Evolutionary conservation across 1,140 invertebrate genomes (phyloP), one percentile per base, ranked within the genome.

Genomic region (Scaptodrosophila lebanonensis): DNA sequence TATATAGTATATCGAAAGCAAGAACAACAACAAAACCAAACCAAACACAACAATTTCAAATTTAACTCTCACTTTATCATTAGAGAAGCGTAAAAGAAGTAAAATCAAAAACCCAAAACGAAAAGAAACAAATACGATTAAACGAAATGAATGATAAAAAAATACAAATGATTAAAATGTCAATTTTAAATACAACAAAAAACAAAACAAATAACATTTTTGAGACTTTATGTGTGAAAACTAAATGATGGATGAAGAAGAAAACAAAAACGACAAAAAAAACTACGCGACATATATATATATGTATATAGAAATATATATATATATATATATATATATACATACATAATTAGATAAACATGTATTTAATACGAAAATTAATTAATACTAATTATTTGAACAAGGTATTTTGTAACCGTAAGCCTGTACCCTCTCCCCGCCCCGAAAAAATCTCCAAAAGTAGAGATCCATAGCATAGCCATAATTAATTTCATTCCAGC

Each of bases 111-210:
- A n/a, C n/a, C n/a, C n/a, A n/a, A n/a, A n/a, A n/a, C n/a, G n/a
- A n/a, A n/a, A n/a, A n/a, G n/a, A n/a, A n/a, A n/a, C n/a, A n/a
- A n/a, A n/a, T n/a, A n/a, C n/a, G 22, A 9, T 9, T 44, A 44
- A 29, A 15, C 15, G n/a, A 3, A 30, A 6, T 9, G 16, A 25
- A 12, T 5, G 42, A 44, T 44, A 44, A 44, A 25, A 16, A 45
- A 47, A 32, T 47, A 29, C 44, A 32, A 47, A 47, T 47, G 44
- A 32, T 47, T 47, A 47, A 47, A 33, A 29, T 44, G 44, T 47
- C 44, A 47, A 47, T 47, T 47, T 47, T 47, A 30, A 47, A 47
- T 25, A 8, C 3, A 15, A 16, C 8, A 6, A 44, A 44, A 44
- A 30, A 9, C 9, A 13, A 44, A 32, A 32, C 27, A 45, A 32